A percentile compares a stretch with the other conserved stretches of the same genome.
phyloP scores from a whole-genome alignment of 2,888 invertebrate species.

The Chydorus sphaericus region DNA sequence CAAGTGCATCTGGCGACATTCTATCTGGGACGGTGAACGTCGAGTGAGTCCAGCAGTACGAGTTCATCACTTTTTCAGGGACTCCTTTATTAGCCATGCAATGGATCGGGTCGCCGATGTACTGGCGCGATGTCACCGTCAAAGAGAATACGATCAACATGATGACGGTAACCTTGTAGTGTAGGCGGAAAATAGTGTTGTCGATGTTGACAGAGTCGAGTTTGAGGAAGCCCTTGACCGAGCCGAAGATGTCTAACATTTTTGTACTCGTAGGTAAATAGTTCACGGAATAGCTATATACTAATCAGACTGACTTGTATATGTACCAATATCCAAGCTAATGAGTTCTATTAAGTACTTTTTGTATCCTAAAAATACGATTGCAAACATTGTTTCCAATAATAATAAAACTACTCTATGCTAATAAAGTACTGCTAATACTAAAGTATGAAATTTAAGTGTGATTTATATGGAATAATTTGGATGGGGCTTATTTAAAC shows the following conservation, averaged over 20 bases:
- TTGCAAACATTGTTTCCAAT: too few relatives aligned
- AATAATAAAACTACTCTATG: too few relatives aligned
- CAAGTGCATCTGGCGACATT: constrained; percentile 5
- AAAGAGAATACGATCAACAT: constrained; percentile 32
- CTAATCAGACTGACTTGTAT: too few relatives aligned
- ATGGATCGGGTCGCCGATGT: constrained; percentile 37
- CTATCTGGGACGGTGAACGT: constrained; percentile 17
- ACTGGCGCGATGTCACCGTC: constrained; percentile 33
- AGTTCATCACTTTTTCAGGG: constrained; percentile 11
- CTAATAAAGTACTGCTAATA: too few relatives aligned
- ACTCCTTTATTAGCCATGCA: constrained; percentile 26
- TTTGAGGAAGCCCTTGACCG: constrained; percentile 23
- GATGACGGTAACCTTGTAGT: constrained; percentile 25
- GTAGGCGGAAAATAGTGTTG: constrained; percentile 16
- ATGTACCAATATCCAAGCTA: too few relatives aligned
- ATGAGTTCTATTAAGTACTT: too few relatives aligned
- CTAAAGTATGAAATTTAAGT: too few relatives aligned
- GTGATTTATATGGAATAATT: too few relatives aligned
- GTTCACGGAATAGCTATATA: too few relatives aligned
- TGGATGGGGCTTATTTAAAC: too few relatives aligned
- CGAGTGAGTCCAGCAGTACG: neutral
- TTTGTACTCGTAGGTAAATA: too few relatives aligned
- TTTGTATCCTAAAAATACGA: too few relatives aligned
- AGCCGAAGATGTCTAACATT: constrained; percentile 25
- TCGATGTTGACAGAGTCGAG: constrained; percentile 20